Conservation (phyloP, 2,113 vertebrate species). For the crab-eating macaque (Macaca fascicularis) region DNA sequence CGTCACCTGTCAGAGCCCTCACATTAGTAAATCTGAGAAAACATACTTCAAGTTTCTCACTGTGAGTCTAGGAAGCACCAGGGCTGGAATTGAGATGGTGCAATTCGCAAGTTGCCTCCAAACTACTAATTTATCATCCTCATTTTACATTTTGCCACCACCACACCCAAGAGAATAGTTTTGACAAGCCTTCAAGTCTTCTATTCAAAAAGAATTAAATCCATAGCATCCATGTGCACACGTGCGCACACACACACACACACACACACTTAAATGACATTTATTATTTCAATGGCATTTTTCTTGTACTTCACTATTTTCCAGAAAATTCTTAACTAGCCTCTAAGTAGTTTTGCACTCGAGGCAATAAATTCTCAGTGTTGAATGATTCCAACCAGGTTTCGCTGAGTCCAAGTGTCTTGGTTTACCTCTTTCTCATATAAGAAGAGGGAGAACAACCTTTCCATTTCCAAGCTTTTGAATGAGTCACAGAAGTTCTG, state of each 20-base stretch:
- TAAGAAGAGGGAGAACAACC: background rate
- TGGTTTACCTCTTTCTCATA: background rate
- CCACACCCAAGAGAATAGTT: background rate
- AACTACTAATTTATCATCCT: background rate
- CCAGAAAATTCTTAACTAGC: background rate
- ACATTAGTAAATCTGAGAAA: background rate
- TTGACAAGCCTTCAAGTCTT: background rate
- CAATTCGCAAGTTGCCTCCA: background rate
- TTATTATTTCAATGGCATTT: background rate
- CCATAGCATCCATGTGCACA: background rate
- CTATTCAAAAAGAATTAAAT: background rate
- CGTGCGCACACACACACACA: fast-evolving
- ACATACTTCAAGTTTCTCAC: background rate
- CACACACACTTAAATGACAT: background rate
- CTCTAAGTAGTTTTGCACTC: background rate
- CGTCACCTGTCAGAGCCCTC: background rate
- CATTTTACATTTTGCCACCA: background rate
- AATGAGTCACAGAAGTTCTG: background rate
- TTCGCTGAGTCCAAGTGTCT: background rate
- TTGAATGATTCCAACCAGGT: background rate
- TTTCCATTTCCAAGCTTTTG: background rate
- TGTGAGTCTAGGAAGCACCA: background rate
- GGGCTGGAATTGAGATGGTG: background rate
- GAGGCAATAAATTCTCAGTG: background rate
- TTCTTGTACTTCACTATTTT: background rate